Conservation (phyloP, 1,140 invertebrate genomes). For the Muscidifurax raptorellus region DNA sequence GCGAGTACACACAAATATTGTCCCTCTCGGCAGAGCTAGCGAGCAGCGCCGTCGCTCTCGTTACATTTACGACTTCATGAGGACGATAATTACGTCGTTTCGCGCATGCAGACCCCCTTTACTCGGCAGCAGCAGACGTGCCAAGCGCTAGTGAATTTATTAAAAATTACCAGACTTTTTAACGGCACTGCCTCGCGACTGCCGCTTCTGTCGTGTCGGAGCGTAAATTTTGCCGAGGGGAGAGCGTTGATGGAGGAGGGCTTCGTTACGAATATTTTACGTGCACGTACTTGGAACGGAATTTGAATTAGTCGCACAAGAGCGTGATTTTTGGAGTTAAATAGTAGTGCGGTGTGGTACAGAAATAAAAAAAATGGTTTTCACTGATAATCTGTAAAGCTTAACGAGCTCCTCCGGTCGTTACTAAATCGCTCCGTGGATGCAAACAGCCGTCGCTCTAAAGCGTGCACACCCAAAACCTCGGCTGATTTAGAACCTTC, state of each 20-base stretch:
- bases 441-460: no score
- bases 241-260: not conserved
- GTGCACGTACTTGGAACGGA: no score
- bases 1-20: not conserved
- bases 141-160: not conserved
- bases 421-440: no score
- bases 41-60: not conserved
- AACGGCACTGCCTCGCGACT: not conserved
- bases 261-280: not conserved
- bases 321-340: no score
- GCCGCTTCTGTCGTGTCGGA: no score
- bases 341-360: no score
- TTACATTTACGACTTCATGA: constrained; percentile 22
- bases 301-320: no score
- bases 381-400: no score
- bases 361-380: no score
- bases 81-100: constrained; percentile 23
- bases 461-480: not conserved
- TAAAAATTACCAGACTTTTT: constrained; percentile 13
- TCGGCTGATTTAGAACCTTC: not conserved
- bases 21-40: not conserved
- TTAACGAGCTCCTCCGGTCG: no score
- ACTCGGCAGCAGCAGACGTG: not conserved
- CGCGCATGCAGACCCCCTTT: not conserved
- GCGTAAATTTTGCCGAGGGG: no score